These are phyloP conservation scores for Urocitellus parryii DNA, from an alignment of 2,113 vertebrate species.

Conservation along the genomic window DNA sequence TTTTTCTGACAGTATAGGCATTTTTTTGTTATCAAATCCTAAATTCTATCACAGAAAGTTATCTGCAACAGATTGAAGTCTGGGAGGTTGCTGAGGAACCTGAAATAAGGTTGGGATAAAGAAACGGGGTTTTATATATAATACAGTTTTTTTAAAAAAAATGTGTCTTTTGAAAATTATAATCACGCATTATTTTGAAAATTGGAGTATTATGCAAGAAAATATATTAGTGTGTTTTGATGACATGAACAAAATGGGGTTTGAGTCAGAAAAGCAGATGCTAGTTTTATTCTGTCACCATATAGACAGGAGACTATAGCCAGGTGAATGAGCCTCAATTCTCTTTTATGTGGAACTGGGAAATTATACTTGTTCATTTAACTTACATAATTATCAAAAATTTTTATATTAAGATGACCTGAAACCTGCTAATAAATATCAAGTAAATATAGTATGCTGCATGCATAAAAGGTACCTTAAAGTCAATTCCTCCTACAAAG, in stretches of 20 bases:
- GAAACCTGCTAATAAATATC: conserved; percentile 23
- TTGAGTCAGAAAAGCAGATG: conserved; percentile 31
- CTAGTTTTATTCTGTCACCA: conserved; percentile 6
- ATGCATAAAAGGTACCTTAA: conserved; percentile 87
- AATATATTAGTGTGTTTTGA: conserved; percentile 19
- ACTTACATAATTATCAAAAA: conserved; percentile 1
- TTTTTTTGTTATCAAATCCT: conserved; percentile 32
- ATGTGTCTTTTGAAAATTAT: conserved; percentile 40
- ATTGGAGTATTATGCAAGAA: neutral
- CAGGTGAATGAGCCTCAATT: conserved; percentile 24
- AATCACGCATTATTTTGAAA: conserved; percentile 11
- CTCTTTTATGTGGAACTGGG: conserved; percentile 11
- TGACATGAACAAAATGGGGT: conserved; percentile 45
- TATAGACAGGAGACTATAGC: neutral
- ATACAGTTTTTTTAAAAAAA: neutral
- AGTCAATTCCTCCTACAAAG: conserved; percentile 94
- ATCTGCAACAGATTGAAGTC: neutral
- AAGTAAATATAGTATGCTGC: conserved; percentile 28
- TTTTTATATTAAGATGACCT: conserved; percentile 47
- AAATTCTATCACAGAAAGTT: conserved; percentile 34
- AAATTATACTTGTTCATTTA: conserved; percentile 13
- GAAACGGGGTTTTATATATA: neutral
- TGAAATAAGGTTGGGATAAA: conserved; percentile 16
- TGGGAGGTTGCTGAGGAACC: conserved; percentile 27
- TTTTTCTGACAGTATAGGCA: conserved; percentile 9